These are phyloP conservation scores for Zaprionus tsacasi DNA, from an alignment of 1,140 invertebrate genomes.

Conservation along the genomic window DNA sequence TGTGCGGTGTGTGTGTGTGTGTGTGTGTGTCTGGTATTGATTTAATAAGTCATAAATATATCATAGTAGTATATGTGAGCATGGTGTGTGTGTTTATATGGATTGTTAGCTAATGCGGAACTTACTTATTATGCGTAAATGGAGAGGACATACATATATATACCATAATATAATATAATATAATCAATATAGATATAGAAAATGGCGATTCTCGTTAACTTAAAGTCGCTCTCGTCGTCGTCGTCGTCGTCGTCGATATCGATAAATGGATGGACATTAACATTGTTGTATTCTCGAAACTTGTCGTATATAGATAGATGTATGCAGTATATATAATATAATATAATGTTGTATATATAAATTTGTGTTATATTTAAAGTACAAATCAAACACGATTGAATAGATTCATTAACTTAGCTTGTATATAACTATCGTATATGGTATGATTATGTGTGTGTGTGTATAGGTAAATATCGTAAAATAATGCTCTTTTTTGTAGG, in stretches of 20 bases:
- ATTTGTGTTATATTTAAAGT: constrained; percentile 41
- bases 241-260: constrained; percentile 30
- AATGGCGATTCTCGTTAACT: constrained; percentile 78
- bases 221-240: constrained; percentile 65
- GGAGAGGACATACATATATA: constrained; percentile 61
- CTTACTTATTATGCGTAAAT: constrained; percentile 60
- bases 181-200: constrained; percentile 25
- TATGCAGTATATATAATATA: constrained; percentile 24
- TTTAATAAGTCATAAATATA: constrained; percentile 44
- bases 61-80: constrained; percentile 29
- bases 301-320: not conserved
- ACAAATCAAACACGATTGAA: not conserved
- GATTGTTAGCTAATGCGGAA: constrained; percentile 47
- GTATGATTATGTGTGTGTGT: constrained; percentile 54
- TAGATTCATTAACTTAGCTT: constrained; percentile 52
- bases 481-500: constrained; percentile 48
- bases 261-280: constrained; percentile 79
- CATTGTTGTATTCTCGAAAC: constrained; percentile 60
- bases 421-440: constrained; percentile 63
- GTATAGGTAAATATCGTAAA: constrained; percentile 59
- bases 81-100: constrained; percentile 7
- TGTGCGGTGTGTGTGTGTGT: constrained; percentile 17
- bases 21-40: constrained; percentile 32
- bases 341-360: constrained; percentile 56
- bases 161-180: not conserved